Evolutionary conservation across 2,888 invertebrate genomes (phyloP), one percentile per base, ranked within the genome.

Genomic region (Calliphora vomitoria): DNA sequence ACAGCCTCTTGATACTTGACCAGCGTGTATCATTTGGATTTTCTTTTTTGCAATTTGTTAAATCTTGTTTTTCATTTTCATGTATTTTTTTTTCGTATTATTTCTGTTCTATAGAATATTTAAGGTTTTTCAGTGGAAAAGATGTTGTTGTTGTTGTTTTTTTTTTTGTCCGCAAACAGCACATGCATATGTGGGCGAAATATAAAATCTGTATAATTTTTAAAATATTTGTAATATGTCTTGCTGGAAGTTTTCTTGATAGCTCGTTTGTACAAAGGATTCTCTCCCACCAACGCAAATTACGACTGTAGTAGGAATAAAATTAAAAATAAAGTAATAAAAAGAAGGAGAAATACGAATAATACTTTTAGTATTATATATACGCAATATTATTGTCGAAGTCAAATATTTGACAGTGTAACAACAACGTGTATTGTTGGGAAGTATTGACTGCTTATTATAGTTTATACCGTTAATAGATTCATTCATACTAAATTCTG

Each of bases 1-100:
- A 60, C 74, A 75, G 68, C 74, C 85, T 53, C 53, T 75, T 47
- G 80, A 69, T 62, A 71, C 25, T 69, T 50, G 47, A 41, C 47
- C 41, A 69, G 20, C 35, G 35, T 35, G 31, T 64, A 44, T 4
- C 15, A 66, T 31, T 78, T 44, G 20, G 8, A 20, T 4, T 47
- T 18, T 25, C 4, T 1, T 35, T 60, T n/a, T 60, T 47, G 18
- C 35, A 58, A 58, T 31, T 38, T 3, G 38, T 41, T 58, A 20
- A 58, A 64, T 60, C 38, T 60, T 68, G 8, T 38, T 75, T 75
- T 71, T 64, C 15, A 25, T 25, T 18, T 44, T 66, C 66, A 6
- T 58, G 15, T 47, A 8, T 15, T 47, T 20, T 13, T 69, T 18
- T 58, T 25, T n/a, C n/a, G n/a, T 1, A 64, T 68, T 50, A 1